Evolutionary conservation across 2,888 invertebrate genomes (phyloP), one percentile per base, ranked within the genome.

Genomic region (Pseudococcus jackbeardsleyi): DNA sequence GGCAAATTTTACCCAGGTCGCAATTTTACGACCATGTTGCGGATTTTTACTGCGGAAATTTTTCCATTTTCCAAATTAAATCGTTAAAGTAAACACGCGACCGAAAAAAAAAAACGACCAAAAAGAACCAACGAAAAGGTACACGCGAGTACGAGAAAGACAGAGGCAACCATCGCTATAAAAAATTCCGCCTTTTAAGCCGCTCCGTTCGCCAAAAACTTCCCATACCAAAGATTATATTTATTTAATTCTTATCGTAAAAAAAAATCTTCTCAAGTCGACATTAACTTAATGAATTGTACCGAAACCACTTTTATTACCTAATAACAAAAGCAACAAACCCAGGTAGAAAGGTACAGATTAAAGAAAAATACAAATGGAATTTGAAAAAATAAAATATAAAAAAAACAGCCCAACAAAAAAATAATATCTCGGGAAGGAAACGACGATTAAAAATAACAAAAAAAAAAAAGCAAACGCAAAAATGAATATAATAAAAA

Each of bases 271-370:
- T 26, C 33, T 77, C 77, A 39, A 77, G 77, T 77, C 77, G 77
- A 77, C 77, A 77, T 77, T 77, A 77, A 77, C 77, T 33, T 77
- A 77, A 77, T 77, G 77, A 77, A 77, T 77, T 77, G 77, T 33
- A 77, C 33, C 77, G 77, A 77, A 77, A 77, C 77, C 77, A 33
- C 39, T 77, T 77, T 77, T 77, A 77, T 77, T 77, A 77, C 77
- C 77, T 77, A 77, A 77, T 77, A 77, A 77, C 77, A 77, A 77
- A 77, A 77, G 77, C 19, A 33, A 77, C 64, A 26, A 77, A 39
- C 77, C 33, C 39, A 77, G 77, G 77, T 39, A 77, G 33, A 26
- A 39, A 17, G 77, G 9, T 26, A 39, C 77, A 77, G 77, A 77
- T 72, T 77, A 77, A 77, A 77, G 77, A 77, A 77, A 77, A 77